These are phyloP conservation scores for Acanthoscelides obtectus DNA, from an alignment of 2,888 invertebrate species.

Conservation along the genomic window DNA sequence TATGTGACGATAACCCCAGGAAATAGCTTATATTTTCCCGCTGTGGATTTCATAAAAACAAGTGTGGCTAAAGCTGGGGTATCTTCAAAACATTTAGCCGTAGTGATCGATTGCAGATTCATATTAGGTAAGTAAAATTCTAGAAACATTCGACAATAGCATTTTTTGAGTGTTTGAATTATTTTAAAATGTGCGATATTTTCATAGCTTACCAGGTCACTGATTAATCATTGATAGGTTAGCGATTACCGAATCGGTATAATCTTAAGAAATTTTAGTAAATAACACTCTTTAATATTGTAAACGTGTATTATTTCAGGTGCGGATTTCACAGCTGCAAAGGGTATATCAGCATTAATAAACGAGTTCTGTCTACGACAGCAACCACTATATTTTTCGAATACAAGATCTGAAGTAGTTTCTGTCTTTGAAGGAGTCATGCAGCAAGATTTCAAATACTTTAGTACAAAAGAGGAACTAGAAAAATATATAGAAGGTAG, in stretches of 20 bases:
- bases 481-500: conserved; percentile 40
- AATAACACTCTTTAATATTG: neutral
- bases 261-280: too few species aligned
- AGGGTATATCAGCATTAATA: conserved; percentile 74
- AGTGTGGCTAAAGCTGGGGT: conserved; percentile 72
- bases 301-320: too few species aligned
- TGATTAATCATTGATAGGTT: too few species aligned
- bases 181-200: conserved; percentile 1
- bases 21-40: conserved; percentile 77
- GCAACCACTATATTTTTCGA: conserved; percentile 67
- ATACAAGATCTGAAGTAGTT: conserved; percentile 62
- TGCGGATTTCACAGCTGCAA: conserved; percentile 83
- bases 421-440: conserved; percentile 66
- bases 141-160: conserved; percentile 36
- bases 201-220: too few species aligned
- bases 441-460: conserved; percentile 57
- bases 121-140: conserved; percentile 56
- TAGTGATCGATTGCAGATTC: conserved; percentile 77
- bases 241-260: too few species aligned
- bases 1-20: conserved; percentile 75
- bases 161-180: neutral
- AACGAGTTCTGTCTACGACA: conserved; percentile 66
- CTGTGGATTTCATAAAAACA: conserved; percentile 75
- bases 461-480: conserved; percentile 56
- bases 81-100: conserved; percentile 61